A percentile compares a stretch with the other conserved stretches of the same genome.
Conservation (phyloP, 1,140 invertebrate species). For the Gonatopus flavifemur region DNA sequence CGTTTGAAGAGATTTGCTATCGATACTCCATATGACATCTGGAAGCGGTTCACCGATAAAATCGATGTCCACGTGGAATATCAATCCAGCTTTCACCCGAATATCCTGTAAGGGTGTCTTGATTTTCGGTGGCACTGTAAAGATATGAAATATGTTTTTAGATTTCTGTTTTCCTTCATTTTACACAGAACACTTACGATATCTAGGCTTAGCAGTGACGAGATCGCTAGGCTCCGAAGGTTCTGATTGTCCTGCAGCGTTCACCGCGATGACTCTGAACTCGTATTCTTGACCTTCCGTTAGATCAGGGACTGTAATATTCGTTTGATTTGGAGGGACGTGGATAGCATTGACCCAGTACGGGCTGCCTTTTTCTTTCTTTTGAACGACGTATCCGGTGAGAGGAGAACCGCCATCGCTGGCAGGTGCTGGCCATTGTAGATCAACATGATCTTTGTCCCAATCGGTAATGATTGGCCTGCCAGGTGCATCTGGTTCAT, state of each 20-base stretch:
- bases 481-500: conserved; percentile 89
- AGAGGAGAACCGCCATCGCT: conserved; percentile 89
- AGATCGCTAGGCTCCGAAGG: conserved; percentile 91
- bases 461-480: conserved; percentile 85
- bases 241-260: conserved; percentile 93
- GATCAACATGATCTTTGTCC: conserved; percentile 90
- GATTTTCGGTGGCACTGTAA: conserved; percentile 85
- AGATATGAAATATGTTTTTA: conserved; percentile 5
- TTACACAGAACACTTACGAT: conserved; percentile 71
- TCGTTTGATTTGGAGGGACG: conserved; percentile 76
- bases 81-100: conserved; percentile 87
- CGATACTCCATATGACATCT: conserved; percentile 82
- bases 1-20: conserved; percentile 70
- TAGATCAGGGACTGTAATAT: conserved; percentile 82
- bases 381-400: conserved; percentile 92
- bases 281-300: conserved; percentile 94
- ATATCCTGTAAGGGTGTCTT: conserved; percentile 85
- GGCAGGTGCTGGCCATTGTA: conserved; percentile 85
- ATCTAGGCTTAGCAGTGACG: conserved; percentile 83
- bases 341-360: conserved; percentile 89
- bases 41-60: conserved; percentile 90
- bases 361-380: conserved; percentile 90
- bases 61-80: conserved; percentile 89
- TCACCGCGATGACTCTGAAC: conserved; percentile 93
- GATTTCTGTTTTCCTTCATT: neutral